Evolutionary conservation across 2,113 vertebrate genomes (phyloP).

Genomic region (Elephantulus edwardii): DNA sequence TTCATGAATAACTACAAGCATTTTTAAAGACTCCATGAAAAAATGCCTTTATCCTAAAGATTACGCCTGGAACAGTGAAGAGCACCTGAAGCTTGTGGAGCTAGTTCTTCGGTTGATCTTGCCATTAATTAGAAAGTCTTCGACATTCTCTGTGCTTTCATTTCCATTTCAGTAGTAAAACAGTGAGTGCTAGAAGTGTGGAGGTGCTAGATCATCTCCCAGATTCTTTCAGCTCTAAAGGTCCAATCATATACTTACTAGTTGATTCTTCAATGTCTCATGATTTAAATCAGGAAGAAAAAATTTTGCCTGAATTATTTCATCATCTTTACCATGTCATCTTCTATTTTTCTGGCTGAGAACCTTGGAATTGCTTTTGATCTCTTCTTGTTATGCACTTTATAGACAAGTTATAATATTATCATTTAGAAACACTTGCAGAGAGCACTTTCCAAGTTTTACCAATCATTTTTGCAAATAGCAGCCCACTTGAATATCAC

Average conservation of each 20-base stretch:
- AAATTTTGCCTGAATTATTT: constrained; percentile 35
- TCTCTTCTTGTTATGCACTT: constrained; percentile 32
- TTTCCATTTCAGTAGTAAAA: constrained; percentile 22
- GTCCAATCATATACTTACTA: constrained; percentile 21
- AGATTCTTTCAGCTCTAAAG: constrained; percentile 18
- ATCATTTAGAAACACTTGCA: constrained; percentile 27
- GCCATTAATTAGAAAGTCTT: background rate
- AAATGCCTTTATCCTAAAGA: constrained; percentile 24
- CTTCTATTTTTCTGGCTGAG: background rate
- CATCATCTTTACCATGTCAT: constrained; percentile 1
- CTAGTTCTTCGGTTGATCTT: background rate
- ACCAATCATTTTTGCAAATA: constrained; percentile 32
- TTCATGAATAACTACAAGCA: background rate
- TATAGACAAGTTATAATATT: constrained; percentile 3
- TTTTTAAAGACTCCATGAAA: constrained; percentile 9
- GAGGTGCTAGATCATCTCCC: background rate
- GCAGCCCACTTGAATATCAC: constrained; percentile 11
- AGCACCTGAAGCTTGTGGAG: background rate
- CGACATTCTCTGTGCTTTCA: background rate
- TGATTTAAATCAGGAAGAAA: constrained; percentile 38
- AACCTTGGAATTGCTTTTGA: background rate
- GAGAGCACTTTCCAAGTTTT: constrained; percentile 12
- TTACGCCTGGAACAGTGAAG: background rate
- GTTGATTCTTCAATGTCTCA: constrained; percentile 38
- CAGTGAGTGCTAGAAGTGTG: background rate